Base-by-base conservation (phyloP, 2,888 invertebrate species). In the Idaea aversata region DNA sequence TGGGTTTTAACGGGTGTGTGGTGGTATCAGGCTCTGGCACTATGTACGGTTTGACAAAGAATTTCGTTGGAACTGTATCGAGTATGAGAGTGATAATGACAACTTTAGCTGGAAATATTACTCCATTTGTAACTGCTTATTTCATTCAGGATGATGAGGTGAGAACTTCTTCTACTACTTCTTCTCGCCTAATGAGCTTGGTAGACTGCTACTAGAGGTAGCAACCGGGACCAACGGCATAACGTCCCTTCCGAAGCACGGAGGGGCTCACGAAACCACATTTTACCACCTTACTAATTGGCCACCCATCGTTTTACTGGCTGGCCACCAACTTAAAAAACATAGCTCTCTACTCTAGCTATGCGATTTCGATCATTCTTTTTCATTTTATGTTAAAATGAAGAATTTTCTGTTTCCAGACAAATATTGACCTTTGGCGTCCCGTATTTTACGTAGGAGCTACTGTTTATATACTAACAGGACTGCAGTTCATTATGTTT, bases 31-130 rank as follows among this genome's bases (percentile, higher is more conserved):
- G 89, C 73, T 75, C 90, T 67, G 88, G 89, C 70, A 93, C 93
- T 64, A 64, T 93, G 16, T 95, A 95, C 77, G 95, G 95, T 82
- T 84, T 95, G 66, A 94, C 95, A 0, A 95, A 95, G 3, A 95
- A 95, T 77, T 95, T 93, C 78, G 95, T 95, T 3, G 95, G 95
- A 0, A 94, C 94, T 15, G 77, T 95, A 5, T 95, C 95, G 68
- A 95, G 95, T 2, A 93, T 94, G 64, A 95, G 95, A 71, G 94
- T 94, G 64, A 75, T 95, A 36, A 94, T 94, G 16, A 93, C 60
- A 10, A 66, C 94, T n/a, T 88, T 93, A 0, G 93, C 95, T 2
- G 95, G 95, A 4, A 94, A 95, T 71, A 93, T 95, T 63, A 93
- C 95, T 3, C 95, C 95, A 0, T 84, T 94, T 65, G 85, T 95